Conservation (phyloP, 2,888 invertebrate genomes). For the Strigamia transsilvanica region DNA sequence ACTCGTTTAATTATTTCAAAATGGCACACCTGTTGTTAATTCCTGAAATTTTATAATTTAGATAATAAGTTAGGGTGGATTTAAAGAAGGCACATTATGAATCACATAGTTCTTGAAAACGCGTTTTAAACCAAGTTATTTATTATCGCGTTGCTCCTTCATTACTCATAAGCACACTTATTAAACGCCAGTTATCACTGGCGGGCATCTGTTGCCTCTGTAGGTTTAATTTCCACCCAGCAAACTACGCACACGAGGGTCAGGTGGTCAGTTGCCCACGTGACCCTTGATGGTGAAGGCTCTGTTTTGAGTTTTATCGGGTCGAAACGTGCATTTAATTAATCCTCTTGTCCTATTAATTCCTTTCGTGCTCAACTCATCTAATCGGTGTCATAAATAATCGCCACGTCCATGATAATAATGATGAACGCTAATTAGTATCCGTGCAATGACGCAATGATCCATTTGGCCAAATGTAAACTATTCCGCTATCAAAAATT, state of each 20-base stretch:
- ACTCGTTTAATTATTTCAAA: constrained; percentile 16
- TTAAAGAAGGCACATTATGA: constrained; percentile 29
- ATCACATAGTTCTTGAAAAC: constrained; percentile 26
- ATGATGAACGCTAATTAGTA: constrained; percentile 38
- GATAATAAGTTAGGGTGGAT: constrained; percentile 21
- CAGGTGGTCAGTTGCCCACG: constrained; percentile 18
- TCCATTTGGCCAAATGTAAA: constrained; percentile 17
- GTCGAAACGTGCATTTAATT: constrained; percentile 38
- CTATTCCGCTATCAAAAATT: constrained; percentile 23
- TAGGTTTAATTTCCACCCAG: constrained; percentile 35
- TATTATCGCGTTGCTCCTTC: constrained; percentile 38
- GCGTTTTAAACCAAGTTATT: constrained; percentile 38
- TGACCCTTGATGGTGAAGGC: constrained; percentile 38
- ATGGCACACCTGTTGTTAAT: constrained; percentile 26
- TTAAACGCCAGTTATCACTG: constrained; percentile 38
- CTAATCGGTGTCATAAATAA: constrained; percentile 38
- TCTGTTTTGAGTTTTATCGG: constrained; percentile 16
- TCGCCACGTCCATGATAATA: constrained; percentile 25
- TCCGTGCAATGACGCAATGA: constrained; percentile 24
- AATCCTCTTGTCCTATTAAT: constrained; percentile 35
- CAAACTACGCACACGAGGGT: constrained; percentile 4
- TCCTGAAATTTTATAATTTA: constrained; percentile 20
- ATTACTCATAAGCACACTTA: constrained; percentile 38
- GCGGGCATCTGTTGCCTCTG: constrained; percentile 38
- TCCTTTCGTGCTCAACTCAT: constrained; percentile 38